Percentiles rank a stretch among this genome's conserved stretches.
Conservation (phyloP, 2,888 invertebrate species). For the Melitaea athalia region DNA sequence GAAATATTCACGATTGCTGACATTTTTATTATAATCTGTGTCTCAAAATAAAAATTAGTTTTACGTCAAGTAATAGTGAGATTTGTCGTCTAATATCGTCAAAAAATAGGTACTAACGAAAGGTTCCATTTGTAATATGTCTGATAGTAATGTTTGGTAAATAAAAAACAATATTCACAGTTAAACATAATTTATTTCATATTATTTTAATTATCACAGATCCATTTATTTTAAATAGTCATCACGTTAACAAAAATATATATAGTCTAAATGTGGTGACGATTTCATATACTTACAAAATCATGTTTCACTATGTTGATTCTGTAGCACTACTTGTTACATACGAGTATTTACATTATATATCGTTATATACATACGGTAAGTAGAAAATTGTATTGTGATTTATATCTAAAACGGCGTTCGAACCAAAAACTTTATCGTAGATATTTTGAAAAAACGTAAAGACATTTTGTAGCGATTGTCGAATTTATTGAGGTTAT, state of each 20-base stretch:
- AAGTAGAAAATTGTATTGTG: slow-evolving; percentile 25
- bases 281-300: slow-evolving; percentile 67
- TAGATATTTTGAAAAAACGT: slow-evolving; percentile 8
- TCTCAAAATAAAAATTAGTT: no score
- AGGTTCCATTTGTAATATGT: neutral
- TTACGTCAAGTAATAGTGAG: no score
- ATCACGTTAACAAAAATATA: slow-evolving; percentile 82
- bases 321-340: slow-evolving; percentile 47
- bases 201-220: slow-evolving; percentile 82
- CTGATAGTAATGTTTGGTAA: neutral
- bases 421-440: slow-evolving; percentile 35
- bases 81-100: no score
- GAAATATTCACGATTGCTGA: no score
- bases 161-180: slow-evolving; percentile 57
- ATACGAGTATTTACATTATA: slow-evolving; percentile 72
- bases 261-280: slow-evolving; percentile 74
- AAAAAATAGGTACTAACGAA: no score
- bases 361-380: slow-evolving; percentile 63
- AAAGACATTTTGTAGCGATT: neutral
- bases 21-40: no score
- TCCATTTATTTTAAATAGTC: slow-evolving; percentile 81
- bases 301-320: slow-evolving; percentile 50
- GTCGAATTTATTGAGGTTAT: slow-evolving; percentile 20
- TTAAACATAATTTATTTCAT: slow-evolving; percentile 82
- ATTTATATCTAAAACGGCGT: slow-evolving; percentile 6